Percentiles rank a stretch among this genome's conserved stretches.
Conservation (phyloP, 2,888 invertebrate genomes). For the Eilema depressum region DNA sequence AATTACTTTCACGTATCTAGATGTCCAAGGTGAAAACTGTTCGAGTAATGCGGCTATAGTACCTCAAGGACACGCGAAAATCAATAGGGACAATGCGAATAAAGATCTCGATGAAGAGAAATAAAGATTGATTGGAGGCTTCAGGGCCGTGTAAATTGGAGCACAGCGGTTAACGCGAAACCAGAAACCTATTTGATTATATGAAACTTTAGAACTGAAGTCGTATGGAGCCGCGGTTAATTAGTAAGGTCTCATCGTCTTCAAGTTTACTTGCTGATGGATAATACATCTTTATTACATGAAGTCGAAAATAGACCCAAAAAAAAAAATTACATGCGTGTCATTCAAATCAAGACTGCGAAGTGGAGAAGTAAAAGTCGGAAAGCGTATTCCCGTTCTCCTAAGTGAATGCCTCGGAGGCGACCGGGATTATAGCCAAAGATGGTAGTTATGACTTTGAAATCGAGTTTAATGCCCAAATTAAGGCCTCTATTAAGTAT, state of each 20-base stretch:
- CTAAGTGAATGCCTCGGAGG: too few species aligned
- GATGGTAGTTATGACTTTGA: too few species aligned
- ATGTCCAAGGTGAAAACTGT: slow-evolving; percentile 50
- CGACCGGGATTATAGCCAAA: too few species aligned
- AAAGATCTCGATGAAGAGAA: slow-evolving; percentile 54
- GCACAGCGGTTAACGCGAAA: slow-evolving; percentile 57
- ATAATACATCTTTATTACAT: not conserved
- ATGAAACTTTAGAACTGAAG: slow-evolving; percentile 71
- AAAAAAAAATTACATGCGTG: too few species aligned
- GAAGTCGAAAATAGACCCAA: too few species aligned
- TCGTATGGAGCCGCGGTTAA: slow-evolving; percentile 62
- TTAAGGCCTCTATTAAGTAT: too few species aligned
- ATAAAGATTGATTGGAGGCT: slow-evolving; percentile 55
- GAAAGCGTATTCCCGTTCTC: too few species aligned
- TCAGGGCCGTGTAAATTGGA: slow-evolving; percentile 54
- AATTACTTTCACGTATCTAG: slow-evolving; percentile 22
- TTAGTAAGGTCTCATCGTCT: slow-evolving; percentile 49
- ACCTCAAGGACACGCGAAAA: slow-evolving; percentile 59
- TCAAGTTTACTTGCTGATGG: slow-evolving; percentile 15
- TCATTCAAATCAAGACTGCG: too few species aligned
- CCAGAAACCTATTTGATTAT: slow-evolving; percentile 65
- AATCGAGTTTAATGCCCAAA: too few species aligned
- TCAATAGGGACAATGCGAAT: slow-evolving; percentile 54
- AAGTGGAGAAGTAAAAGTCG: too few species aligned
- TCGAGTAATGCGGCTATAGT: slow-evolving; percentile 40